Evolutionary conservation across 1,140 invertebrate genomes (phyloP).

Genomic region (Aphidius gifuensis): DNA sequence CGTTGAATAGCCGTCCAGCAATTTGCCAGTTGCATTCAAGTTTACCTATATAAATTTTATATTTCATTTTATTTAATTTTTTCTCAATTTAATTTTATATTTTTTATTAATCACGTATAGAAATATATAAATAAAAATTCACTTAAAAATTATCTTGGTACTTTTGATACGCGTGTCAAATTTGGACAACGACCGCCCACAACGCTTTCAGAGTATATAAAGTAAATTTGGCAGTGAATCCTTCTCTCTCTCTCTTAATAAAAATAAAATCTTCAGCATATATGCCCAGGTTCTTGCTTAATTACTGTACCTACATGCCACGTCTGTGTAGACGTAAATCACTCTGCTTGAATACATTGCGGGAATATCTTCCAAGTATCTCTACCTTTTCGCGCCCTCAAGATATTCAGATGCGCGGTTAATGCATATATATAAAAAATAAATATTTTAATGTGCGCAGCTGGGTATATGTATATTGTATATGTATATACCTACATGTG

Average conservation of each 20-base stretch:
- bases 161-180: conserved; percentile 23
- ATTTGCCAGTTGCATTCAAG: conserved; percentile 51
- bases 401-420: conserved; percentile 5
- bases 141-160: no score
- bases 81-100: no score
- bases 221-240: conserved; percentile 14
- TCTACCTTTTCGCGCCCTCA: conserved; percentile 9
- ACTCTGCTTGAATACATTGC: conserved; percentile 9
- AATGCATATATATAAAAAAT: neutral
- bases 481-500: no score
- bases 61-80: no score
- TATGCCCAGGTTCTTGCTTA: conserved; percentile 19
- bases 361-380: neutral
- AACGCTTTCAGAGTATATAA: conserved; percentile 6
- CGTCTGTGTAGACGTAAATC: conserved; percentile 28
- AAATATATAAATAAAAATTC: no score
- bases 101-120: no score
- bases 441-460: no score
- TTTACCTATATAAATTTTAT: conserved; percentile 35
- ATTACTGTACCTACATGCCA: conserved; percentile 28
- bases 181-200: conserved; percentile 25
- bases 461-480: neutral
- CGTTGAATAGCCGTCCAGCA: conserved; percentile 41
- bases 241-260: neutral
- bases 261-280: neutral